A percentile compares a stretch with the other conserved stretches of the same genome.
Conservation (phyloP, 2,888 invertebrate species). For the Hypercompe scribonia region DNA sequence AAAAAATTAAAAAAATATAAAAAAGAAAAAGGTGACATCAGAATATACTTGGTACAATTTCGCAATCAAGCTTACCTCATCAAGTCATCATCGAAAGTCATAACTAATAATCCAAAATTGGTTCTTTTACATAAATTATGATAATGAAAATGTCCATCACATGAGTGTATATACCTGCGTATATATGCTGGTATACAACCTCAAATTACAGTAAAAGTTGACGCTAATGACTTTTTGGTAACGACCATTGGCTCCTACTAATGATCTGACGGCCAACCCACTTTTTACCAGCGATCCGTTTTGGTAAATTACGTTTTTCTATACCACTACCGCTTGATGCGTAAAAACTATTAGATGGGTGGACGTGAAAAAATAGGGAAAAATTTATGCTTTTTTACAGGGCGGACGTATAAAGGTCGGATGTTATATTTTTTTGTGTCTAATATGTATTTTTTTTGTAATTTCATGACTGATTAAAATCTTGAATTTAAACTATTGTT, state of each 20-base stretch:
- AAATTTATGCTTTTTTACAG: slow-evolving; percentile 48
- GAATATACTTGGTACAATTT: slow-evolving; percentile 54
- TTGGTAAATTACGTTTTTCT: slow-evolving; percentile 78
- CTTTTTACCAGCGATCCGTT: slow-evolving; percentile 82
- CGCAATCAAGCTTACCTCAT: slow-evolving; percentile 62
- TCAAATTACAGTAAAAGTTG: slow-evolving; percentile 84
- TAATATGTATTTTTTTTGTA: slow-evolving; percentile 5
- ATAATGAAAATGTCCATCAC: slow-evolving; percentile 67
- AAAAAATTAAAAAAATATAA: slow-evolving; percentile 38
- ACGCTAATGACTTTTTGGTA: slow-evolving; percentile 85
- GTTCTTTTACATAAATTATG: slow-evolving; percentile 78
- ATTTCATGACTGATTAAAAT: slow-evolving; percentile 19
- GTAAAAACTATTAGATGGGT: slow-evolving; percentile 62
- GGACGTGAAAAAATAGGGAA: slow-evolving; percentile 48
- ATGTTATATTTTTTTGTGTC: slow-evolving; percentile 22
- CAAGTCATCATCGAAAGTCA: slow-evolving; percentile 65
- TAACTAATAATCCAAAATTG: slow-evolving; percentile 78
- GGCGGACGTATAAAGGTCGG: slow-evolving; percentile 28
- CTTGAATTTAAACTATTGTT: neutral
- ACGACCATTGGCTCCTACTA: slow-evolving; percentile 84
- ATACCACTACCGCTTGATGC: slow-evolving; percentile 69
- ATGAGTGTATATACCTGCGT: slow-evolving; percentile 44
- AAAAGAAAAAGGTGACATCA: slow-evolving; percentile 47
- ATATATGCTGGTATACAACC: slow-evolving; percentile 62
- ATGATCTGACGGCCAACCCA: slow-evolving; percentile 80